phyloP scores from a whole-genome alignment of 2,888 invertebrate species.

The Xestoiulus laeticollis region DNA sequence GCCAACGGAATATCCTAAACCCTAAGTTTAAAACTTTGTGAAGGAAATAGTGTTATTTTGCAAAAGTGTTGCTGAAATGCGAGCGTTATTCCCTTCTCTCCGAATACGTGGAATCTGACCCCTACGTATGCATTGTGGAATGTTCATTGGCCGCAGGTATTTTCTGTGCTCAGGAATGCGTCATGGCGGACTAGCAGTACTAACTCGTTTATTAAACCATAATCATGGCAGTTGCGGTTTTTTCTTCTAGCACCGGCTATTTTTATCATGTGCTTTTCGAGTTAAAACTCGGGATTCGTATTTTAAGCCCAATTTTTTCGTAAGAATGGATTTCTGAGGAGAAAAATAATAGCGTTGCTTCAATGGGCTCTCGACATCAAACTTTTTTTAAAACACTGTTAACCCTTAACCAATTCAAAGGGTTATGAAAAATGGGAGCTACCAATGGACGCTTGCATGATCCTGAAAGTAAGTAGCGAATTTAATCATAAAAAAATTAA shows the following conservation, averaged over 20 bases:
- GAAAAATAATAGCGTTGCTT: slow-evolving; percentile 1
- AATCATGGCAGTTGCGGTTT: slow-evolving; percentile 26
- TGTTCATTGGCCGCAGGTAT: slow-evolving; percentile 26
- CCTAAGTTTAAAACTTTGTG: neutral
- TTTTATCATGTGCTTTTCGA: neutral
- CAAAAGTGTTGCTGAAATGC: neutral
- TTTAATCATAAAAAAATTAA: too few relatives aligned
- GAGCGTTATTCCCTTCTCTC: neutral
- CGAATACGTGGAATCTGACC: slow-evolving; percentile 19
- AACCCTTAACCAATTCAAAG: neutral
- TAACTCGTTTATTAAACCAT: slow-evolving; percentile 17
- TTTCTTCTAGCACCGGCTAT: slow-evolving; percentile 16
- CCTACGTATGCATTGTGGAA: slow-evolving; percentile 26
- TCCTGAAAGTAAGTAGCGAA: slow-evolving; percentile 45
- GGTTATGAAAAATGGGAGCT: slow-evolving; percentile 49
- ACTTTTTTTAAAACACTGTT: neutral
- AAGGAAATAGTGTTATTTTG: neutral
- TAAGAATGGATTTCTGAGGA: neutral
- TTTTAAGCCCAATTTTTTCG: neutral
- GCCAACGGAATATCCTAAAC: neutral
- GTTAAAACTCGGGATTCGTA: neutral
- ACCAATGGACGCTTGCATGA: slow-evolving; percentile 48
- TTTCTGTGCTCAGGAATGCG: slow-evolving; percentile 11
- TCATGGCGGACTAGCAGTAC: slow-evolving; percentile 26
- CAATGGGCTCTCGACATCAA: neutral